Evolutionary conservation across 2,888 invertebrate species (phyloP), one percentile per base, ranked within the genome.

Genomic region (Abscondita cerata): DNA sequence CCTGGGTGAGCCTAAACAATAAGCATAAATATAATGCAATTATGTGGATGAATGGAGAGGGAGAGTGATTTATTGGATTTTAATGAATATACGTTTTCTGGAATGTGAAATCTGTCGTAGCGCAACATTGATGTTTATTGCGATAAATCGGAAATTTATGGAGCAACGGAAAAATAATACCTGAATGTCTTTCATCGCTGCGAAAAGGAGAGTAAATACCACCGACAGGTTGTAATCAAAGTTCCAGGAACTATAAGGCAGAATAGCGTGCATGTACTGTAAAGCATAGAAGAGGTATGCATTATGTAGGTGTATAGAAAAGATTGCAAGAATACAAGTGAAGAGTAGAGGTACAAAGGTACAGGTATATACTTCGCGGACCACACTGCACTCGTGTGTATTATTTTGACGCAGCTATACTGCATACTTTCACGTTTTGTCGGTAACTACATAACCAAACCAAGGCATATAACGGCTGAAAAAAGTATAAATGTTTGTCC

Each of bases 341-440:
- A 62, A 60, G 51, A 58, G 51, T 55, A 59, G 48, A 46, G 53
- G 57, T 57, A 46, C 56, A 55, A 50, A 57, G 53, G 58, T 59
- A 41, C 52, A 54, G 56, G 44, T 25, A 47, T n/a, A n/a, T 61
- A 64, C 60, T 51, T 53, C 52, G 57, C 47, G 60, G 63, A 63
- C 59, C 63, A 59, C 63, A 64, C 62, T 59, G 59, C 62, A 58
- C 18, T 56, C 64, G 68, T 66, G 67, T 67, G 64, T 67, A 57
- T 64, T 68, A 62, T 59, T 68, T 67, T 65, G 60, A 67, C 67
- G 65, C 66, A 38, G 64, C 68, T 67, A 65, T 68, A 63, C 68
- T 58, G 67, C 68, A 68, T 68, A 66, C 57, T 65, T 66, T 67
- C 68, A 68, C 68, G 68, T 68, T 66, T 68, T 68, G 68, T 68